Conservation (phyloP, 2,113 vertebrate genomes). For the Podarcis raffonei region DNA sequence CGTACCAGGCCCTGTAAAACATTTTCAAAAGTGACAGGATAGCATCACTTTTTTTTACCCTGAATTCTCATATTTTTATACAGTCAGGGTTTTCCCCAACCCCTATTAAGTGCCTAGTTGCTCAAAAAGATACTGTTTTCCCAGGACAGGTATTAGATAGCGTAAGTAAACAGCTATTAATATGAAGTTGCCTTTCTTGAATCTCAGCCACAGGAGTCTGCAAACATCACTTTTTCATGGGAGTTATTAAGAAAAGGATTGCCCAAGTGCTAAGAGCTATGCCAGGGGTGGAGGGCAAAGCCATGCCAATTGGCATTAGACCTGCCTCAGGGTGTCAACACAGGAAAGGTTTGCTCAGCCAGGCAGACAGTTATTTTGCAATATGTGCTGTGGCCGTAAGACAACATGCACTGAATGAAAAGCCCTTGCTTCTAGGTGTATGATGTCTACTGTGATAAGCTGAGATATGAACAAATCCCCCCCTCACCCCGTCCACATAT, state of each 20-base stretch:
- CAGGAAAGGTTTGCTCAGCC: rapidly evolving
- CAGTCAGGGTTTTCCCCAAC: not conserved
- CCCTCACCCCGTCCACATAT: no score
- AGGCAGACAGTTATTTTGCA: not conserved
- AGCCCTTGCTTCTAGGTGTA: not conserved
- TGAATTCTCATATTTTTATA: not conserved
- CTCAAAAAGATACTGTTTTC: not conserved
- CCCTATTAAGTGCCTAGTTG: not conserved
- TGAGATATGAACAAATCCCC: not conserved
- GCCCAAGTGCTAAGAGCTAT: not conserved
- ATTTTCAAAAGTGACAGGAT: conserved; percentile 16
- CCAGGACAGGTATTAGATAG: not conserved
- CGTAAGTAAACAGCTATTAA: not conserved
- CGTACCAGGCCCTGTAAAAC: conserved; percentile 87
- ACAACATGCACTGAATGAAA: not conserved
- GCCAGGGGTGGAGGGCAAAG: conserved; percentile 4
- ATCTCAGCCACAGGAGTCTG: not conserved
- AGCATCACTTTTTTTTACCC: not conserved
- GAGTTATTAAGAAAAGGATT: not conserved
- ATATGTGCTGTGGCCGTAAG: not conserved
- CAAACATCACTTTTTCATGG: conserved; percentile 15
- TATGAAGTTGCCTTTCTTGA: not conserved
- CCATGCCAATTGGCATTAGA: not conserved
- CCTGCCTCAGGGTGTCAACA: not conserved
- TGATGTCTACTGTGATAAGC: not conserved